phyloP scores from a whole-genome alignment of 2,888 invertebrate species.

The Lycaena phlaeas region DNA sequence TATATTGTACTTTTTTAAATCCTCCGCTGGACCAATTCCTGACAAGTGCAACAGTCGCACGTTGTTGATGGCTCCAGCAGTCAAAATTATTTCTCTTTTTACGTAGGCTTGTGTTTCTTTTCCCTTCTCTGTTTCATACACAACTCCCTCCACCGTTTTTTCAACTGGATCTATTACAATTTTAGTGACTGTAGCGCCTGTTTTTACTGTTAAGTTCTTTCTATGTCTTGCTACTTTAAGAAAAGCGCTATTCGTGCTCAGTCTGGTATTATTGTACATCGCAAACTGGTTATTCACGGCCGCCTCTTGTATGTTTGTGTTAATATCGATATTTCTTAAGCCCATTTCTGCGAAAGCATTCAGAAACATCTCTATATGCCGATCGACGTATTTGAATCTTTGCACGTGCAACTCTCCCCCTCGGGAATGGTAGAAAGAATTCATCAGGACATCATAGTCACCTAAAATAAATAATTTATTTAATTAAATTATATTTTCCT shows the following conservation, averaged over 20 bases:
- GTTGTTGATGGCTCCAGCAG: conserved; percentile 61
- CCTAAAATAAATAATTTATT: conserved; percentile 30
- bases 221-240: conserved; percentile 52
- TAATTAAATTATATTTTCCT: not conserved
- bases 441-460: conserved; percentile 60
- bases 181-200: conserved; percentile 53
- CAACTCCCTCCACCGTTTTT: conserved; percentile 49
- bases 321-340: conserved; percentile 50
- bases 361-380: conserved; percentile 50
- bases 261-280: conserved; percentile 52
- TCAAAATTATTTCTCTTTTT: conserved; percentile 55
- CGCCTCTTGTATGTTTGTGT: conserved; percentile 55
- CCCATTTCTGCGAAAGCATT: conserved; percentile 59
- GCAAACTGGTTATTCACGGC: conserved; percentile 57
- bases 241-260: conserved; percentile 58
- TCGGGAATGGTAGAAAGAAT: conserved; percentile 57
- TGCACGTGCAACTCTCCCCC: conserved; percentile 62
- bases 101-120: conserved; percentile 53
- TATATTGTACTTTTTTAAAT: conserved; percentile 50
- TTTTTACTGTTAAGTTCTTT: conserved; percentile 51
- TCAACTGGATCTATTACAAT: conserved; percentile 51
- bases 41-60: conserved; percentile 55
- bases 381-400: conserved; percentile 54
- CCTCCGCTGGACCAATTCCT: conserved; percentile 51
- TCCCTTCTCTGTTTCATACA: conserved; percentile 55